Evolutionary conservation across 2,888 invertebrate species (phyloP), one percentile per base, ranked within the genome.

Genomic region (Cenopis cana): DNA sequence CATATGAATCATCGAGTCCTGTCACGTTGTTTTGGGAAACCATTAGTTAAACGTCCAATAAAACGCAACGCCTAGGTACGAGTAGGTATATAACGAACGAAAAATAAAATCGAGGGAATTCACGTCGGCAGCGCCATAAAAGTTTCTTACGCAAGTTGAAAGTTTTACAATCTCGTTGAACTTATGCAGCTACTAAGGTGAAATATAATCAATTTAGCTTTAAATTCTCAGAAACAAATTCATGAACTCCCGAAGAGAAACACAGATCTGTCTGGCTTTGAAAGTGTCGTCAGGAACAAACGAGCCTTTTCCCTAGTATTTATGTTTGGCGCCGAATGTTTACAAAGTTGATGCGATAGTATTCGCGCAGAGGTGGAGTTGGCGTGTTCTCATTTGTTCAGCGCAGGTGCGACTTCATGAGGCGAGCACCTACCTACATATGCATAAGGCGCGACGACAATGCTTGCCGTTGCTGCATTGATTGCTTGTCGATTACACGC

Each of bases 41-140:
- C 87, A 88, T 89, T 88, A 85, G 84, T 85, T 85, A 83, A 86
- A 84, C 79, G 85, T 83, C 83, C 81, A 86, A 87, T 88, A 87
- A 87, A 86, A 85, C 81, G 81, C 82, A 81, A 85, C 77, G 73
- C 74, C n/a, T n/a, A n/a, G n/a, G n/a, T n/a, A n/a, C n/a, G n/a
- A n/a, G n/a, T n/a, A n/a, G n/a, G 74, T 62, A 65, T 76, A 77
- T 76, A 77, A 77, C 78, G 70, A 54, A 76, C 76, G 81, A 81
- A 83, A 84, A 85, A 86, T 82, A 85, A 85, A 86, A 82, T 80
- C 76, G 74, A 75, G 77, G 72, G 79, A 83, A 84, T 83, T 82
- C 79, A 79, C 81, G 80, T 79, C 76, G 81, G 78, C 82, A 78
- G 77, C 78, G 79, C 78, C 77, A 79, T 84, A 82, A 85, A 84